These are phyloP conservation scores for Drosophila nigricruria DNA, from an alignment of 2,888 invertebrate genomes.

Conservation along the genomic window DNA sequence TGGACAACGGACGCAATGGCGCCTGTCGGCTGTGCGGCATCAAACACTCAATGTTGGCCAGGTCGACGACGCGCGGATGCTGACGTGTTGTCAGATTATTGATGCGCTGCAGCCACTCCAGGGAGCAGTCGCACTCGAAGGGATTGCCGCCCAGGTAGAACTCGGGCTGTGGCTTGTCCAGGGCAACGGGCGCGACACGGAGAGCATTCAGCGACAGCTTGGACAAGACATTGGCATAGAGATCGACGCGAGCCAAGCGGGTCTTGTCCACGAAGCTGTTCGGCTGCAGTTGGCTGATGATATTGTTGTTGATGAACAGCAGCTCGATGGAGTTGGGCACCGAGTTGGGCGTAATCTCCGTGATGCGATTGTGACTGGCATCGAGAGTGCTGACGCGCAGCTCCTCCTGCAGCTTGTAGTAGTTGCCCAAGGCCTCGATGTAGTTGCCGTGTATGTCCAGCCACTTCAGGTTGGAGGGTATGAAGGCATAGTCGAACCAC, in stretches of 20 bases:
- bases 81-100: constrained; percentile 94
- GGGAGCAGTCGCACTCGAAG: constrained; percentile 96
- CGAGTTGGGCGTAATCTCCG: constrained; percentile 92
- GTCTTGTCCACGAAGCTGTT: constrained; percentile 95
- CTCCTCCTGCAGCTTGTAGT: constrained; percentile 93
- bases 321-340: constrained; percentile 95
- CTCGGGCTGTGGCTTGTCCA: constrained; percentile 91
- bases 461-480: constrained; percentile 95
- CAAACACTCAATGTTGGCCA: constrained; percentile 94
- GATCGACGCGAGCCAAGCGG: constrained; percentile 93
- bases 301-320: constrained; percentile 95
- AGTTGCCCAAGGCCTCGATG: constrained; percentile 94
- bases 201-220: constrained; percentile 93
- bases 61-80: constrained; percentile 94
- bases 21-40: constrained; percentile 93
- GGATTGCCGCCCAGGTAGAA: constrained; percentile 97
- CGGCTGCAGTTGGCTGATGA: constrained; percentile 91
- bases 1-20: constrained; percentile 91
- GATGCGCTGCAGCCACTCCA: constrained; percentile 97
- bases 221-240: constrained; percentile 94
- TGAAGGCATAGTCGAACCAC: constrained; percentile 97
- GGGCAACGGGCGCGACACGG: constrained; percentile 89
- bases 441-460: constrained; percentile 96
- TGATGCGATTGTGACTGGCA: constrained; percentile 95
- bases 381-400: constrained; percentile 93